A percentile compares a stretch with the other conserved stretches of the same genome.
Evolutionary conservation across 2,113 vertebrate species (phyloP).

Genomic region (Triplophysa tibetana): DNA sequence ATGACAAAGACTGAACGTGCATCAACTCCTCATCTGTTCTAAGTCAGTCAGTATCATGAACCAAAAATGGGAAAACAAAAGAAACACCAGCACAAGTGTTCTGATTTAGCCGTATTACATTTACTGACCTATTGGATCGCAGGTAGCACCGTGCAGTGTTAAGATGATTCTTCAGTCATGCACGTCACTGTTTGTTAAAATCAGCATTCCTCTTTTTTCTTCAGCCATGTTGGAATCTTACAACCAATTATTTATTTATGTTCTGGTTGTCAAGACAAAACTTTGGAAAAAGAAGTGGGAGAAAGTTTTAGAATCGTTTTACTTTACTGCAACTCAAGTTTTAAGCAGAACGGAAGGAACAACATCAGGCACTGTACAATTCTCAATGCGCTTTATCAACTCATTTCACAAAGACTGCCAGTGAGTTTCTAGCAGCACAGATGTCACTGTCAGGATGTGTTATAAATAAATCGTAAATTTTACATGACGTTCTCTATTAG

Average conservation of each 20-base stretch:
- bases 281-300: not conserved
- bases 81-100: slow-evolving; percentile 2
- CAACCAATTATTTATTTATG: too few relatives aligned
- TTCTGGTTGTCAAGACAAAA: too few relatives aligned
- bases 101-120: slow-evolving; percentile 19
- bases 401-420: not conserved
- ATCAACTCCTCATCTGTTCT: slow-evolving; percentile 13
- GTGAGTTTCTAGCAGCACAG: not conserved
- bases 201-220: too few relatives aligned
- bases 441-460: slow-evolving; percentile 1
- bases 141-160: slow-evolving; percentile 62
- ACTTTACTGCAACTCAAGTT: not conserved
- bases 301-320: not conserved
- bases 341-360: not conserved
- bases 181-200: too few relatives aligned
- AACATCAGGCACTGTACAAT: not conserved
- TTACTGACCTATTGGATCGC: slow-evolving; percentile 24
- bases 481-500: slow-evolving; percentile 10
- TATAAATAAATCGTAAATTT: slow-evolving; percentile 11
- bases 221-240: too few relatives aligned
- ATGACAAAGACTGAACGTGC: slow-evolving; percentile 60
- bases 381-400: not conserved
- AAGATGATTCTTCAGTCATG: slow-evolving; percentile 33
- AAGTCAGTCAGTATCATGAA: slow-evolving; percentile 56
- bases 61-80: not conserved